Evolutionary conservation across 2,888 invertebrate species (phyloP).

Genomic region (Drosophila cognata): DNA sequence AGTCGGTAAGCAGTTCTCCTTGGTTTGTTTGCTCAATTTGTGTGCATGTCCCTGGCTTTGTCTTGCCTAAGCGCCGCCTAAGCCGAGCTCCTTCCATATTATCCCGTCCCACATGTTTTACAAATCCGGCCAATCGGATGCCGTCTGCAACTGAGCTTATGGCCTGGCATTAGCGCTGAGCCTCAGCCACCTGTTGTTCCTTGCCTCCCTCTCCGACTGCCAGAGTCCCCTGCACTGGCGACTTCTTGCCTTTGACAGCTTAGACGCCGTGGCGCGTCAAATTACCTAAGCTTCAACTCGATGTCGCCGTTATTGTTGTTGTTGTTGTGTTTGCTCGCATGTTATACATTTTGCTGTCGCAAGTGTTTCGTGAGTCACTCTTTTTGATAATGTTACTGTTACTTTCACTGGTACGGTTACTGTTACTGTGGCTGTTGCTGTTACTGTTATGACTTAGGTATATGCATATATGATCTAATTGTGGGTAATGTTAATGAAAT

Average conservation of each 20-base stretch:
- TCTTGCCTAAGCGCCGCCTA: slow-evolving; percentile 34
- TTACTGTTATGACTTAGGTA: background rate
- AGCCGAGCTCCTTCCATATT: slow-evolving; percentile 2
- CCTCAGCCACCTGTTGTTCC: slow-evolving; percentile 57
- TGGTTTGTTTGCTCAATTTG: slow-evolving; percentile 48
- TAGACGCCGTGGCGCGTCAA: slow-evolving; percentile 47
- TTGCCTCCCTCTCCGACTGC: background rate
- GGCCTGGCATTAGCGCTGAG: slow-evolving; percentile 50
- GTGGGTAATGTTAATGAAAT: background rate
- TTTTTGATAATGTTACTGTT: background rate
- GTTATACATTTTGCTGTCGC: background rate
- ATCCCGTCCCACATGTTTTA: slow-evolving; percentile 16
- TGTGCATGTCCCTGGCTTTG: slow-evolving; percentile 51
- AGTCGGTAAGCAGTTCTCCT: background rate
- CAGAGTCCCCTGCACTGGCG: background rate
- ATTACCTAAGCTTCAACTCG: slow-evolving; percentile 45
- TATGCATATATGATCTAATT: background rate
- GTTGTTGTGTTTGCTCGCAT: background rate
- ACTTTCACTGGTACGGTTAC: slow-evolving; percentile 1
- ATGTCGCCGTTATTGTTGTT: slow-evolving; percentile 19
- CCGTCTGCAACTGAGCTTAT: slow-evolving; percentile 61
- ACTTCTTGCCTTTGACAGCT: slow-evolving; percentile 12
- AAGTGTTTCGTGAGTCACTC: background rate
- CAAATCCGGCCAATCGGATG: slow-evolving; percentile 57
- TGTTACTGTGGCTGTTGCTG: background rate